These are phyloP conservation scores for Cydia splendana DNA, from an alignment of 1,140 invertebrate species.

Conservation along the genomic window DNA sequence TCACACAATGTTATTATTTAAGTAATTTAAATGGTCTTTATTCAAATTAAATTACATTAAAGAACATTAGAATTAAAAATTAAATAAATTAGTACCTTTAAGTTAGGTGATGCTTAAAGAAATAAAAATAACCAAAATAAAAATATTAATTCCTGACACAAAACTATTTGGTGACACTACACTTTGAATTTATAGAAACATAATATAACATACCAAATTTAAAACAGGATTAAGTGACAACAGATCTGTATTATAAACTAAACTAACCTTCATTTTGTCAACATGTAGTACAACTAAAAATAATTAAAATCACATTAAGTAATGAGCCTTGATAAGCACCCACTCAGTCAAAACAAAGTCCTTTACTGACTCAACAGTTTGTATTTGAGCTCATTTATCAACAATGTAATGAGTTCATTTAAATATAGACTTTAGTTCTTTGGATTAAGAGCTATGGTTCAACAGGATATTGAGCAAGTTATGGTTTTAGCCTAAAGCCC, in stretches of 20 bases:
- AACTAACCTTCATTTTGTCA: neutral
- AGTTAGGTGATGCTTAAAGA: no score
- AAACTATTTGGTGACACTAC: no score
- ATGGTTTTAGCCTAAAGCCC: neutral
- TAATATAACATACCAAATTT: neutral
- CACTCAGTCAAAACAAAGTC: neutral
- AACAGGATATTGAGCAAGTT: neutral
- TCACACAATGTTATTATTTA: no score
- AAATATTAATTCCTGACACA: no score
- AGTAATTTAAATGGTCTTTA: no score
- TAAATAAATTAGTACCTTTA: no score
- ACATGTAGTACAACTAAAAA: neutral
- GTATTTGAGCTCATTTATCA: neutral
- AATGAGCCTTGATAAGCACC: neutral
- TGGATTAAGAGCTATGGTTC: neutral
- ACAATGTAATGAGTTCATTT: neutral
- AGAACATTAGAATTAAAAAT: no score
- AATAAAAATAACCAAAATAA: no score
- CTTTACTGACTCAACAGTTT: neutral
- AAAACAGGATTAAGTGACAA: neutral
- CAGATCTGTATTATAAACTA: neutral
- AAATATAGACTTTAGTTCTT: neutral
- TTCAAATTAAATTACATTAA: no score
- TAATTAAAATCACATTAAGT: constrained; percentile 3
- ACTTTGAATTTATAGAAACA: neutral